phyloP scores from a whole-genome alignment of 2,888 invertebrate species.

The Tetragnatha montana region DNA sequence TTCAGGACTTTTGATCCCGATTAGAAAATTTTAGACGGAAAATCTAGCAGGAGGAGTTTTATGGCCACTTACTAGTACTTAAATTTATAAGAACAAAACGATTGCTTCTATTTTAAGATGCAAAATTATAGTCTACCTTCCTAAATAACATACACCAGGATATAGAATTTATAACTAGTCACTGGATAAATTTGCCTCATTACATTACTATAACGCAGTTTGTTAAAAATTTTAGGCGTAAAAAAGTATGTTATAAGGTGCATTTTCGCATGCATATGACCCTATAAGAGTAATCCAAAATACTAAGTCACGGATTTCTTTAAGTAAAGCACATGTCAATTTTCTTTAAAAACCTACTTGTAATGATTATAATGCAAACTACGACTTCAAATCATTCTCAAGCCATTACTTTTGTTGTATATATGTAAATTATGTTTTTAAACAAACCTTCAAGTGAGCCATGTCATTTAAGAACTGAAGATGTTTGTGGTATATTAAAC shows the following conservation, averaged over 20 bases:
- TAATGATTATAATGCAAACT: too few species aligned
- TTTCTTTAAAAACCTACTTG: neutral
- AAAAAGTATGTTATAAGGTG: neutral
- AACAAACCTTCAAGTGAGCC: too few species aligned
- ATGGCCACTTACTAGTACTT: neutral
- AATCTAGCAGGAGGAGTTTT: neutral
- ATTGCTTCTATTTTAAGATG: neutral
- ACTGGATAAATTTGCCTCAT: neutral
- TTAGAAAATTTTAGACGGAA: slow-evolving; percentile 44
- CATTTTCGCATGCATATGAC: neutral
- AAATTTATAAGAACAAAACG: neutral
- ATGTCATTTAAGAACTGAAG: too few species aligned
- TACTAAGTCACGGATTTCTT: slow-evolving; percentile 21
- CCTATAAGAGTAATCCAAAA: neutral
- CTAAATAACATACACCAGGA: neutral
- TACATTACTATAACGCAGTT: neutral
- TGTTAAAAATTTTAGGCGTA: neutral
- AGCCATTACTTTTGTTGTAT: too few species aligned
- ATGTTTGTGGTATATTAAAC: too few species aligned
- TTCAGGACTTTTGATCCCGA: slow-evolving; percentile 46
- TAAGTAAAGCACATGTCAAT: neutral
- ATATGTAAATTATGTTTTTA: too few species aligned
- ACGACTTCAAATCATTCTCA: too few species aligned
- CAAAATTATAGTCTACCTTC: neutral
- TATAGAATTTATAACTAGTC: neutral